Evolutionary conservation across 2,797 vertebrate species (phyloP), one percentile per base, ranked within the genome.

Genomic region (Crypturellus tataupa): DNA sequence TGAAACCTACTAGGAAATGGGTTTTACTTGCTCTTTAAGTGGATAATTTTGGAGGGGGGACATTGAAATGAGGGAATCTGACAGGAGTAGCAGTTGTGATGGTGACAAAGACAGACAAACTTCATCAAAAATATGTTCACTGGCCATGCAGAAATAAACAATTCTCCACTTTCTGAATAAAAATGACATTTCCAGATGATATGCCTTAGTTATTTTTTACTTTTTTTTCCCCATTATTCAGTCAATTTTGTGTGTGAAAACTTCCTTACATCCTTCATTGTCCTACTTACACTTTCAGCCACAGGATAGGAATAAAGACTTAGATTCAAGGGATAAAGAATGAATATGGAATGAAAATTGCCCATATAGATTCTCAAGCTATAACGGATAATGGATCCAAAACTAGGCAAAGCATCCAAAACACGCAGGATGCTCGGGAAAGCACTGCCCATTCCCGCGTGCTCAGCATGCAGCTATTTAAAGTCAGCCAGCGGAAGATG

Each of bases 21-120:
- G 42, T 78, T 96, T 94, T 94, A 68, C 46, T 89, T 80, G 65
- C 58, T 95, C 44, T 68, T 94, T 87, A 94, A 90, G 53, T 33
- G 78, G 78, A 47, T 80, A 87, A 90, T 93, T 68, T 71, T 12
- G 2, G 4, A 56, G 39, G 8, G 7, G 1, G 13, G 10, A 68
- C 4, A 56, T 27, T 77, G 75, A 95, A 93, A 80, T 80, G 62
- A 89, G 46, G 25, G 68, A 90, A 89, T 87, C 44, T 93, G 89
- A 91, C 53, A 86, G 64, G 20, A 96, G 37, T 33, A 85, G 58
- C 25, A 73, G 37, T 62, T 73, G 31, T 89, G 73, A 88, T 58
- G 49, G 71, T 77, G 68, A 86, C 31, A 89, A 63, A 81, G 67
- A 75, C 37, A 78, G 85, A 79, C 15, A 87, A 77, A 88, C 13